Conservation (phyloP, 2,888 invertebrate species). For the Malthinus flaveolus region DNA sequence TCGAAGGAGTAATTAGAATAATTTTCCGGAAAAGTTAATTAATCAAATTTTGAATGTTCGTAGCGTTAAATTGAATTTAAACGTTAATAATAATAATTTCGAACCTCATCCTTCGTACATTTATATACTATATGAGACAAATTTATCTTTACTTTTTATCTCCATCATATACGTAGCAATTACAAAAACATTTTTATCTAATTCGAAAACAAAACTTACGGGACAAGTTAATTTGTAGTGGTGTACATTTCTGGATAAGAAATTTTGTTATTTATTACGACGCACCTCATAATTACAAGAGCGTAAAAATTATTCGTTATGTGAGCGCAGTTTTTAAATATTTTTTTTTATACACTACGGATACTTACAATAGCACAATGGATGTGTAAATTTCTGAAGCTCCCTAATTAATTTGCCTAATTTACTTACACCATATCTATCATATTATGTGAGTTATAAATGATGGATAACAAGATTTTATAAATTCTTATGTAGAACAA, state of each 20-base stretch:
- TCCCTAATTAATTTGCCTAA: constrained; percentile 5
- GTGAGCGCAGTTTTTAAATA: constrained; percentile 14
- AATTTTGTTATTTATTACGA: constrained; percentile 13
- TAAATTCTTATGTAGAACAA: too few relatives aligned
- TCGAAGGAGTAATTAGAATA: too few relatives aligned
- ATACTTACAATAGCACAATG: constrained; percentile 4
- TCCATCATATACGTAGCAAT: constrained; percentile 2
- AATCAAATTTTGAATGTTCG: too few relatives aligned
- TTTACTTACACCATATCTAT: not conserved
- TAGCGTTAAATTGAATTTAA: too few relatives aligned
- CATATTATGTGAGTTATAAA: too few relatives aligned
- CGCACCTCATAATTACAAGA: constrained; percentile 15
- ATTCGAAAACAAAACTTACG: constrained; percentile 4
- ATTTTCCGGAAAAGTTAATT: too few relatives aligned
- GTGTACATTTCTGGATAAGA: constrained; percentile 7
- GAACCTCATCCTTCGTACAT: too few relatives aligned
- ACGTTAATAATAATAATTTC: too few relatives aligned
- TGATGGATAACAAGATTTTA: too few relatives aligned
- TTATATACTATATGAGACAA: not conserved
- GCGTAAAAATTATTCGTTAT: constrained; percentile 20
- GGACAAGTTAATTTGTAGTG: constrained; percentile 7
- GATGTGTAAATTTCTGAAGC: not conserved
- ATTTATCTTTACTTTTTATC: constrained; percentile 4
- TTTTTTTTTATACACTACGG: not conserved
- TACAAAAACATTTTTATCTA: constrained; percentile 4